Evolutionary conservation across 2,113 vertebrate species (phyloP).

Genomic region (Malurus cyaneus): DNA sequence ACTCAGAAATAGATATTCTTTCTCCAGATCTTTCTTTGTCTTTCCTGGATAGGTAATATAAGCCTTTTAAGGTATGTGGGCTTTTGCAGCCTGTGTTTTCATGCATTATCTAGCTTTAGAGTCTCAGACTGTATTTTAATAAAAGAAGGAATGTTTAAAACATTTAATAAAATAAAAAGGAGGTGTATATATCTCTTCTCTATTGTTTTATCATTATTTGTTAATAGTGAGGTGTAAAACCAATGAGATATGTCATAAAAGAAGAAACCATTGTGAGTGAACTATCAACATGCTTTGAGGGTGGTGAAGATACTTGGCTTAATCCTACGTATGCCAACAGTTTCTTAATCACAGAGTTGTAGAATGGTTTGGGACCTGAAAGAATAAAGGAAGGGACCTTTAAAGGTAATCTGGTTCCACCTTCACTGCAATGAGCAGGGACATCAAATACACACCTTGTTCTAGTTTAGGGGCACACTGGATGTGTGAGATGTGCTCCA

Average conservation of each 20-base stretch:
- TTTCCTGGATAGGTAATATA: constrained; percentile 17
- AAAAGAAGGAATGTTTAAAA: constrained; percentile 24
- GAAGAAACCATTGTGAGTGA: not conserved
- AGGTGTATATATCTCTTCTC: not conserved
- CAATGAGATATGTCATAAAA: not conserved
- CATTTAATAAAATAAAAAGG: not conserved
- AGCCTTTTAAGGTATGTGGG: not conserved
- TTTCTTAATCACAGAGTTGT: not conserved
- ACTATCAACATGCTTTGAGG: not conserved
- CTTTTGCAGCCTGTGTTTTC: not conserved
- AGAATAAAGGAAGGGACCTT: not conserved
- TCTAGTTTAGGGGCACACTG: not conserved
- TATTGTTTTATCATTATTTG: constrained; percentile 1
- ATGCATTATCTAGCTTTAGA: constrained; percentile 9
- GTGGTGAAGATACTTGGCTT: not conserved
- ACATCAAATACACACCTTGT: not conserved
- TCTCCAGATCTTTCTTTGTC: not conserved
- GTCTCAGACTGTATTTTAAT: not conserved
- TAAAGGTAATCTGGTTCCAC: not conserved
- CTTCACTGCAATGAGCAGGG: not conserved
- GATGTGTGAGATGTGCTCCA: not conserved
- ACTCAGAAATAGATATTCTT: not conserved
- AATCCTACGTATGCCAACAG: not conserved
- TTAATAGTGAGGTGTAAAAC: not conserved
- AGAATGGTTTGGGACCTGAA: not conserved